Evolutionary conservation across 1,140 invertebrate species (phyloP).

Genomic region (Paraescarpia echinospica): DNA sequence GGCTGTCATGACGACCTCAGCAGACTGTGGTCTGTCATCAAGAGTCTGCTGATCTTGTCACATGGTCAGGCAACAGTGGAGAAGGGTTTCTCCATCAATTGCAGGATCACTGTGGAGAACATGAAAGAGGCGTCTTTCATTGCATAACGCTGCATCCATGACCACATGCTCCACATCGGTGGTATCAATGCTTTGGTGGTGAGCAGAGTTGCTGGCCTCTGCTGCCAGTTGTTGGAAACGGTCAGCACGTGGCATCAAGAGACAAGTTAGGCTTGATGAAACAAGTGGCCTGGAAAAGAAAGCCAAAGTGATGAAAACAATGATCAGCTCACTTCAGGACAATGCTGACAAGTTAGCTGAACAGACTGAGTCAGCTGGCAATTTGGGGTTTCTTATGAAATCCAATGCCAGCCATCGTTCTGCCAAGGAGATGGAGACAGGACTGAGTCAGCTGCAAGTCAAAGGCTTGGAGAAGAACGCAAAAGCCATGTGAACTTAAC

Average conservation of each 20-base stretch:
- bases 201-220: not conserved
- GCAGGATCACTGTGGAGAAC: slow-evolving; percentile 37
- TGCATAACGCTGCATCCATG: slow-evolving; percentile 13
- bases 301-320: not conserved
- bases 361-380: too few species aligned
- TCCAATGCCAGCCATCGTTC: too few species aligned
- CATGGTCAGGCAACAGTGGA: slow-evolving; percentile 42
- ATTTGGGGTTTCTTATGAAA: too few species aligned
- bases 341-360: slow-evolving; percentile 1
- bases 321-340: slow-evolving; percentile 1
- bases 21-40: slow-evolving; percentile 31
- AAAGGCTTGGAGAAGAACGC: too few species aligned
- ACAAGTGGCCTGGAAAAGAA: not conserved
- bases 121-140: slow-evolving; percentile 33
- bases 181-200: not conserved
- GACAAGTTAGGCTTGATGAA: not conserved
- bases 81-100: too few species aligned
- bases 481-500: too few species aligned
- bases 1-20: slow-evolving; percentile 19
- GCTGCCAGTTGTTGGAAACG: not conserved
- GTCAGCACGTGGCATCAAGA: not conserved
- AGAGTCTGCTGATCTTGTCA: slow-evolving; percentile 33
- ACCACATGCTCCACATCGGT: slow-evolving; percentile 2
- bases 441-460: too few species aligned
- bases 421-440: too few species aligned